Percentiles rank a stretch among this genome's conserved stretches.
These are phyloP conservation scores for Piaya cayana DNA, from an alignment of 2,113 vertebrate species.

Conservation along the genomic window DNA sequence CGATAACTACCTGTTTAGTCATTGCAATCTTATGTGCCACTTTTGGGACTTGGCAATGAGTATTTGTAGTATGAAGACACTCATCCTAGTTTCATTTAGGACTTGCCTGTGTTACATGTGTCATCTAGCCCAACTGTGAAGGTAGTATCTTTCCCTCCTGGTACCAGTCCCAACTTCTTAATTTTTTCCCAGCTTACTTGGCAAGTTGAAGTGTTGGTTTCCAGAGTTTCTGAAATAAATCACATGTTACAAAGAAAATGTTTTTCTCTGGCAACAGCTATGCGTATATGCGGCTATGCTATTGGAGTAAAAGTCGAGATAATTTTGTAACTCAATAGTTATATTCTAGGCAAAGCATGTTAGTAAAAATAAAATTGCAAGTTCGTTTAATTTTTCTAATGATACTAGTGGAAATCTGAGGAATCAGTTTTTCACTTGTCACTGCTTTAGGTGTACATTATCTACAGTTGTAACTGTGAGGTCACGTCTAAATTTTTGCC, in stretches of 20 bases:
- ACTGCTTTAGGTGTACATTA: background rate
- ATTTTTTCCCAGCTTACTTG: background rate
- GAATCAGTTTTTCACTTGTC: constrained; percentile 8
- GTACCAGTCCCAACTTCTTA: background rate
- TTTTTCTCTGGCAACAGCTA: background rate
- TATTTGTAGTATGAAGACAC: background rate
- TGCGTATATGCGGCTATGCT: background rate
- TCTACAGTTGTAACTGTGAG: constrained; percentile 5
- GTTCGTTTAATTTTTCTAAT: background rate
- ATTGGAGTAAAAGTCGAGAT: background rate
- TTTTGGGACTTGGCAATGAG: background rate
- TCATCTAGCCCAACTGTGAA: background rate
- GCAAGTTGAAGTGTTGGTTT: background rate
- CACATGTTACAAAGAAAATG: background rate
- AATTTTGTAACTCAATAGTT: background rate
- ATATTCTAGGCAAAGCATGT: background rate
- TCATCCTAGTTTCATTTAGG: rapidly evolving
- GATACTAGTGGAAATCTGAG: background rate
- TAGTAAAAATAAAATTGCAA: background rate
- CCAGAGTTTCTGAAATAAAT: background rate
- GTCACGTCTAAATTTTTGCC: constrained; percentile 8
- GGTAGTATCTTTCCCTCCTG: background rate
- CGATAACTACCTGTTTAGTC: background rate
- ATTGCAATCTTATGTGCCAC: background rate
- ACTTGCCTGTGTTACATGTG: background rate